Conservation (phyloP, 2,888 invertebrate species). For the Agonopterix heracliana region DNA sequence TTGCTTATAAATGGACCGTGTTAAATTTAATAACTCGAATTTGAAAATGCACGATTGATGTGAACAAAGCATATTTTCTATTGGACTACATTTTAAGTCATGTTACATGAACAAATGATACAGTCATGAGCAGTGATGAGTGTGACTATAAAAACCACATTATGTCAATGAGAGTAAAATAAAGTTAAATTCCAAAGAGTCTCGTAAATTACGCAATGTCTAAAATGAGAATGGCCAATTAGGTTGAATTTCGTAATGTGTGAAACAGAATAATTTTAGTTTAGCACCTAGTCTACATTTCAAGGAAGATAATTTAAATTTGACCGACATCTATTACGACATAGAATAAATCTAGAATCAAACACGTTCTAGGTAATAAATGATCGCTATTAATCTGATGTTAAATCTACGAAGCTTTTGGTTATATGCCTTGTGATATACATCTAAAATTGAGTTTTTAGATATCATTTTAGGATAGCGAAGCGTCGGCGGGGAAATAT, state of each 20-base stretch:
- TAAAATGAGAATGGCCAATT: slow-evolving; percentile 4
- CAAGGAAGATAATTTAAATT: slow-evolving; percentile 1
- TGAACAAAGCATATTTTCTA: not conserved
- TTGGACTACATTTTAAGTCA: slow-evolving; percentile 1
- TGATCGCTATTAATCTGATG: no score
- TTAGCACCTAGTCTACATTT: slow-evolving; percentile 4
- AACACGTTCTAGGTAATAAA: no score
- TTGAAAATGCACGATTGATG: not conserved
- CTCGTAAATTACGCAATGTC: slow-evolving; percentile 5
- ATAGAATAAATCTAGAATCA: no score
- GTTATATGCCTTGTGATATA: no score
- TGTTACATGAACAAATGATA: slow-evolving; percentile 7
- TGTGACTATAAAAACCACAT: slow-evolving; percentile 1
- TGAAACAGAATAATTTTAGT: slow-evolving; percentile 5
- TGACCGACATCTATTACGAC: no score
- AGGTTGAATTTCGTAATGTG: slow-evolving; percentile 7
- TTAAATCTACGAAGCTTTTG: no score
- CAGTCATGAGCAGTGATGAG: not conserved
- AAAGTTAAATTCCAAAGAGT: slow-evolving; percentile 2
- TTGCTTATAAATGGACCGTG: slow-evolving; percentile 2
- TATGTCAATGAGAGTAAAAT: not conserved
- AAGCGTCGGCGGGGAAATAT: no score
- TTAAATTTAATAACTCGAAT: slow-evolving; percentile 2
- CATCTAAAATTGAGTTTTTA: no score
- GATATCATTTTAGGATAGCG: no score